Evolutionary conservation across 2,888 invertebrate genomes (phyloP).

Genomic region (Salpingus planirostris): DNA sequence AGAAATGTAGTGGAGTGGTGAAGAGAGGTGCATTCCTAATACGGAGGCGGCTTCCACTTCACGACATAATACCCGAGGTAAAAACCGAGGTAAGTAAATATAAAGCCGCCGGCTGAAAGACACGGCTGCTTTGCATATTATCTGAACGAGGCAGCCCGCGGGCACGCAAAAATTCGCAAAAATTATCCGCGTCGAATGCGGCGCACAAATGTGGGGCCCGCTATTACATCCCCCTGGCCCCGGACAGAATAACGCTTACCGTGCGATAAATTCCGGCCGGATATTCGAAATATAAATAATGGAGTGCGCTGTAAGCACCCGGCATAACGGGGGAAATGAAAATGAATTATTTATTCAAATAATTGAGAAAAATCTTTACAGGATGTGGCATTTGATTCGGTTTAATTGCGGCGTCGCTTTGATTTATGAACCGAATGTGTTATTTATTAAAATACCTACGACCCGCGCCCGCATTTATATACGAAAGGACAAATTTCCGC

Average conservation of each 20-base stretch:
- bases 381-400: slow-evolving; percentile 15
- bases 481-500: slow-evolving; percentile 14
- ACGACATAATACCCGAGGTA: slow-evolving; percentile 7
- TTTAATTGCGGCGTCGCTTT: slow-evolving; percentile 15
- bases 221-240: not conserved
- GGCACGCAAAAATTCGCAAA: slow-evolving; percentile 7
- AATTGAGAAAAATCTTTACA: slow-evolving; percentile 19
- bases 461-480: no score
- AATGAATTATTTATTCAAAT: slow-evolving; percentile 18
- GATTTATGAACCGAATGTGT: slow-evolving; percentile 8
- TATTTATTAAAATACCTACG: no score
- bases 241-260: slow-evolving; percentile 8
- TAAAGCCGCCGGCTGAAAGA: slow-evolving; percentile 8
- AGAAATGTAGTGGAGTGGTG: no score
- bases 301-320: no score
- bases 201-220: slow-evolving; percentile 4
- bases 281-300: slow-evolving; percentile 10
- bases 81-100: slow-evolving; percentile 11
- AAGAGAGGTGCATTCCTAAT: no score
- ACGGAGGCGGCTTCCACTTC: slow-evolving; percentile 4
- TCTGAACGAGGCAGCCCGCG: slow-evolving; percentile 9
- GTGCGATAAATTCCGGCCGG: slow-evolving; percentile 10
- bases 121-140: slow-evolving; percentile 13
- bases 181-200: slow-evolving; percentile 11
- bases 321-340: slow-evolving; percentile 16